Evolutionary conservation across 2,113 vertebrate genomes (phyloP), one percentile per base, ranked within the genome.

Genomic region (Ciconia stormi): DNA sequence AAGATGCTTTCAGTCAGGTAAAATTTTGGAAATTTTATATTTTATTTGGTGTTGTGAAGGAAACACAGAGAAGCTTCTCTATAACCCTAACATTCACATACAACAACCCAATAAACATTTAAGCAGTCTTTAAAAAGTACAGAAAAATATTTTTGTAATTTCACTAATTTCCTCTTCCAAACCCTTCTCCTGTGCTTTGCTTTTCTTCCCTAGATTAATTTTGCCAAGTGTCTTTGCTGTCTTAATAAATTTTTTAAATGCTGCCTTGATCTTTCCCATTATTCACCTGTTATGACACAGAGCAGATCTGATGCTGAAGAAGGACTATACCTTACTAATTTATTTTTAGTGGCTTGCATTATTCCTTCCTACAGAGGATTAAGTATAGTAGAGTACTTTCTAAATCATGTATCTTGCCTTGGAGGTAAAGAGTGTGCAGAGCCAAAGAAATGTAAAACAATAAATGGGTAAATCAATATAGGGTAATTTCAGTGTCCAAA

Each of bases 401-500:
- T 93, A 97, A 93, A 71, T 90, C 78, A 93, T 23, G 23, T 82
- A 40, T 90, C 85, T 84, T 92, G 59, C 77, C 74, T 78, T 85
- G 25, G 61, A 95, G 74, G 32, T 82, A 62, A 47, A 90, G 23
- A 72, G 32, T 53, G 34, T 89, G 30, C 55, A 82, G 44, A 93
- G 17, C 18, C 71, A 81, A 78, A 84, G 25, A 96, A 90, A 87
- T 66, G 6, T 52, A 81, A 91, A 87, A 70, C 81, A 78, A 70
- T 85, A 63, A 47, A 90, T 81, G 49, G 77, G 34, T 73, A 91
- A 89, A 89, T 70, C 38, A 62, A 72, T 87, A 76, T 14, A 73
- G 27, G 34, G 59, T 32, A 63, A 93, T 87, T 77, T 71, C 73
- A 92, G 52, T 7, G 19, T 47, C 59, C 30, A 69, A 72, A 94